Conservation (phyloP, 2,113 vertebrate genomes). For the Nestor notabilis region DNA sequence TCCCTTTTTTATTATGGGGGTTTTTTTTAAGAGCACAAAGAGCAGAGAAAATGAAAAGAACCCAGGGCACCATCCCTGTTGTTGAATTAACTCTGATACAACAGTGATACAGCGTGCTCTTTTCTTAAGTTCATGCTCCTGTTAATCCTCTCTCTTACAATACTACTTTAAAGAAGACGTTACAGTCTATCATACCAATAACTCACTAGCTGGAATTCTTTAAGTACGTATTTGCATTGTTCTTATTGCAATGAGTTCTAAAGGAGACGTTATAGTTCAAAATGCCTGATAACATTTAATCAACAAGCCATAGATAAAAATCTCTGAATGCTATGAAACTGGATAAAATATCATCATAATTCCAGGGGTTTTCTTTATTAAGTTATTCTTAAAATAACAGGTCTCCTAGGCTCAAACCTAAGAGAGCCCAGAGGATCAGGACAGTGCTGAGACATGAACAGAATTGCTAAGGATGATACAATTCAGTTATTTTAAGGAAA, state of each 20-base stretch:
- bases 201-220: background rate
- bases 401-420: background rate
- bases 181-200: background rate
- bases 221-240: constrained; percentile 29
- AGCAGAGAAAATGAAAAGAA: background rate
- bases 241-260: constrained; percentile 13
- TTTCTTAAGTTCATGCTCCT: background rate
- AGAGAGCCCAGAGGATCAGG: background rate
- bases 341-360: background rate
- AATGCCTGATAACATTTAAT: constrained; percentile 13
- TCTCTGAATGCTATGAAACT: background rate
- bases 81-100: background rate
- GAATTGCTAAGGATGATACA: background rate
- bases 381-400: constrained; percentile 12
- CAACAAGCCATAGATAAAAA: constrained; percentile 18
- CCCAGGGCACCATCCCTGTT: background rate
- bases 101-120: background rate
- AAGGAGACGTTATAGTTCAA: background rate
- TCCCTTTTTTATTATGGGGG: background rate
- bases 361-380: background rate
- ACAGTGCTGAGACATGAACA: background rate
- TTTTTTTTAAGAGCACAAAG: background rate
- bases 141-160: background rate
- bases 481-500: background rate
- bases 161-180: background rate